Conservation (phyloP, 2,797 vertebrate species). For the Ambastaia sidthimunki region DNA sequence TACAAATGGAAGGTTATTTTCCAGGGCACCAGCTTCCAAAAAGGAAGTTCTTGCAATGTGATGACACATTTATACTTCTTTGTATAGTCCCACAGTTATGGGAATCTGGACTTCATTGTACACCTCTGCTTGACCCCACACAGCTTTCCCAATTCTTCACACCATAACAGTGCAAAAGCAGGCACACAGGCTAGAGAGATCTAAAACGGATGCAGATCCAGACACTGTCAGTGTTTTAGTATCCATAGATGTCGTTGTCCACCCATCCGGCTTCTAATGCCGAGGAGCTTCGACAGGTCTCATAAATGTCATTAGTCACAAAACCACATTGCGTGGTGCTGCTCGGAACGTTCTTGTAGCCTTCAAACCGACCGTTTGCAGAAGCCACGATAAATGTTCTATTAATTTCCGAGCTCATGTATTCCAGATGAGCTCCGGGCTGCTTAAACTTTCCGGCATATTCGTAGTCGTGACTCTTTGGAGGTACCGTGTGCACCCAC, state of each 20-base stretch:
- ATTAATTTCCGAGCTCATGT: slow-evolving; percentile 75
- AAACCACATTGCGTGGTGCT: slow-evolving; percentile 82
- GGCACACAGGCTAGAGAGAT: slow-evolving; percentile 11
- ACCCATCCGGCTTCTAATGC: slow-evolving; percentile 85
- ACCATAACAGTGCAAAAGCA: slow-evolving; percentile 6
- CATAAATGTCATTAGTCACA: slow-evolving; percentile 94
- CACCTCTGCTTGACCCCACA: background rate
- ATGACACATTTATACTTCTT: slow-evolving; percentile 57
- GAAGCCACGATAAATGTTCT: slow-evolving; percentile 74
- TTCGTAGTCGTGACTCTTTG: slow-evolving; percentile 77
- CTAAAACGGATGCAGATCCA: slow-evolving; percentile 5
- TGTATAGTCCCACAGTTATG: slow-evolving; percentile 28
- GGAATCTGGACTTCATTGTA: background rate
- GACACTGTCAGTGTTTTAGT: slow-evolving; percentile 41
- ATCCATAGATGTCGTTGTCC: slow-evolving; percentile 85
- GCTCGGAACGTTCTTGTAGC: slow-evolving; percentile 78
- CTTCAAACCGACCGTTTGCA: slow-evolving; percentile 69
- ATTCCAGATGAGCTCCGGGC: slow-evolving; percentile 75
- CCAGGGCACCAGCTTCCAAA: slow-evolving; percentile 69
- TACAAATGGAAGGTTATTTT: slow-evolving; percentile 68
- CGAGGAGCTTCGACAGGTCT: slow-evolving; percentile 74
- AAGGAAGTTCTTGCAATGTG: slow-evolving; percentile 67
- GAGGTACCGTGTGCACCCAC: slow-evolving; percentile 71
- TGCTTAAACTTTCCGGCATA: slow-evolving; percentile 82
- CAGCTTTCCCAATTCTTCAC: slow-evolving; percentile 19